Evolutionary conservation across 1,140 invertebrate species (phyloP), one percentile per base, ranked within the genome.

Genomic region (Carcinoscorpius rotundicauda): DNA sequence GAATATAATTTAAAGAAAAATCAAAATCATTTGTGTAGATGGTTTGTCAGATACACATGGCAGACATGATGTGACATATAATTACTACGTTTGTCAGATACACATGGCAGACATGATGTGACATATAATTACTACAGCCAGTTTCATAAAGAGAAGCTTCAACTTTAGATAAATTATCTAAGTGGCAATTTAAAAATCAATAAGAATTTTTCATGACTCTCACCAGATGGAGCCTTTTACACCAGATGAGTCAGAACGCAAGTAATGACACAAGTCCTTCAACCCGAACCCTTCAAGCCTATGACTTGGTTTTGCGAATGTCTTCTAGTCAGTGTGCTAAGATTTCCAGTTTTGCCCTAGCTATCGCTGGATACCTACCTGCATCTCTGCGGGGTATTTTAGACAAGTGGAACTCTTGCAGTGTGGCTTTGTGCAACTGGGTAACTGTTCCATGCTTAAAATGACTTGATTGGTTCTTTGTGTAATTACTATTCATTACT

Each of bases 381-480:
- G 76, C 77, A 50, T 76, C 77, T 55, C 77, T 86, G 3, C 77
- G 79, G 8, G 80, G 80, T 57, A 80, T 82, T 4, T 73, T 87
- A 3, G 84, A 86, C 65, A 84, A 84, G 66, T 87, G 85, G 85
- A 84, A 82, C 71, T 78, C 75, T 9, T 79, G 79, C 4, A 73
- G 71, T 4, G 75, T 79, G 9, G 72, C 78, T 64, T 72, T 74
- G 49, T 73, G 72, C 50, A 72, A 75, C 51, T 80, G 78, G 78
- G 80, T 79, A 68, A 67, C 70, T 74, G 49, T 49, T 49, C 58
- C 52, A 9, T 11, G 11, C 8, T 56, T 65, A 29, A 29, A 29
- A 29, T 29, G 29, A 29, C 29, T 29, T 29, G 29, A 29, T 29
- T 29, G 29, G 29, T 29, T 29, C 29, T 56, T 5, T 8, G 3